Percentiles rank a stretch among this genome's conserved stretches.
These are phyloP conservation scores for Spodoptera littoralis DNA, from an alignment of 2,888 invertebrate genomes.

Conservation along the genomic window DNA sequence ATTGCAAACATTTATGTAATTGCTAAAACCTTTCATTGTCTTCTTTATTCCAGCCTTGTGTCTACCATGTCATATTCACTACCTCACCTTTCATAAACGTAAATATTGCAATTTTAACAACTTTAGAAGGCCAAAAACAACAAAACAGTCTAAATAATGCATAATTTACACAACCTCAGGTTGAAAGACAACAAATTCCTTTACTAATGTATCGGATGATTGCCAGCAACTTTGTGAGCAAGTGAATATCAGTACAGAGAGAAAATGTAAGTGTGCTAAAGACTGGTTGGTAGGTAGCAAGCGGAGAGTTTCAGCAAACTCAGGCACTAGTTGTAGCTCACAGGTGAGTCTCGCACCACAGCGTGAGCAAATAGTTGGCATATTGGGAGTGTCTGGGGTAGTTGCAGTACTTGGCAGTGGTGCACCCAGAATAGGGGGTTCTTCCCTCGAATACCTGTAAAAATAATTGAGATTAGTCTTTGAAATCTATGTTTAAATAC, in stretches of 20 bases:
- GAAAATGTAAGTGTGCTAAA: constrained; percentile 92
- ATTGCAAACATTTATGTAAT: constrained; percentile 1
- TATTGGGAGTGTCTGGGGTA: constrained; percentile 70
- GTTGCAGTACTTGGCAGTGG: constrained; percentile 86
- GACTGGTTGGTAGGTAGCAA: constrained; percentile 86
- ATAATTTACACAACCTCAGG: constrained; percentile 88
- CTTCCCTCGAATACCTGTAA: constrained; percentile 92
- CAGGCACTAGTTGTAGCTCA: constrained; percentile 95
- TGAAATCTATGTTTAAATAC: not conserved
- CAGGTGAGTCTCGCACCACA: constrained; percentile 93
- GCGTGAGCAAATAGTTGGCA: constrained; percentile 89
- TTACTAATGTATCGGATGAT: constrained; percentile 90
- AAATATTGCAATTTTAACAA: constrained; percentile 7
- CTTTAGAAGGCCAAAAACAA: constrained; percentile 4
- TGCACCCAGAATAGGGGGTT: constrained; percentile 91
- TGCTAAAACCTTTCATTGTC: constrained; percentile 10
- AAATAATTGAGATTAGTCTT: not conserved
- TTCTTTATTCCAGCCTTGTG: constrained; percentile 23
- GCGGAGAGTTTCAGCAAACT: constrained; percentile 92
- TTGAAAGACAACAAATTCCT: constrained; percentile 93
- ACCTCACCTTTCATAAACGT: constrained; percentile 6
- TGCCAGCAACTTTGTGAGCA: constrained; percentile 96
- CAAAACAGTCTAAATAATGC: constrained; percentile 4
- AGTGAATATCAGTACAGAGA: constrained; percentile 95
- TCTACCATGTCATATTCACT: constrained; percentile 8